These are phyloP conservation scores for Gallinago nigripennis DNA, from an alignment of 2,797 vertebrate genomes.

Conservation along the genomic window DNA sequence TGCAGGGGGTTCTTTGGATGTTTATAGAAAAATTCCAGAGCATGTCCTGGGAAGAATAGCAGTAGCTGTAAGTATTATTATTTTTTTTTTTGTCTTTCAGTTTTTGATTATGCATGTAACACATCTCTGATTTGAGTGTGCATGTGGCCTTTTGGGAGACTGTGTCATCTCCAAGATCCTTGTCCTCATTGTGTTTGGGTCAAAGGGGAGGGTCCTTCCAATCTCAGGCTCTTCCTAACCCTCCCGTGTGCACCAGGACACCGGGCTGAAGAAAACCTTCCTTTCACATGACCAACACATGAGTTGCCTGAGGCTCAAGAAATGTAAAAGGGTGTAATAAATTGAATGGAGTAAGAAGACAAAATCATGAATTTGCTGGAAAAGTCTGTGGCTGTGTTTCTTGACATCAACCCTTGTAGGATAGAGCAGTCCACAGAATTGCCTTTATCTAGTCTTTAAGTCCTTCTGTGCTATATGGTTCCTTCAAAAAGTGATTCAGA, in stretches of 20 bases:
- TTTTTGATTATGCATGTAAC: accelerated
- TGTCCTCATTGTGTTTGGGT: not conserved
- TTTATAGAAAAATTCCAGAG: conserved; percentile 94
- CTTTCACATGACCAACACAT: accelerated
- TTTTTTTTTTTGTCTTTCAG: not conserved
- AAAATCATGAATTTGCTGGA: not conserved
- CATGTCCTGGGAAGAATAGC: conserved; percentile 94
- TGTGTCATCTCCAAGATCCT: not conserved
- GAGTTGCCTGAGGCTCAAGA: not conserved
- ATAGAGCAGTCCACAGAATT: not conserved
- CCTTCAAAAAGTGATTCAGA: not conserved
- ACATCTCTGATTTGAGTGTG: not conserved
- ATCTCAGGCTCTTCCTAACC: not conserved
- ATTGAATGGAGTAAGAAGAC: not conserved
- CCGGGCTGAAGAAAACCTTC: not conserved
- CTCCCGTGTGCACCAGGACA: not conserved
- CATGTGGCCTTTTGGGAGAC: accelerated
- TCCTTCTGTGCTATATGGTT: not conserved
- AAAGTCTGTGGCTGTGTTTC: not conserved
- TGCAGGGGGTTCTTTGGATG: conserved; percentile 95
- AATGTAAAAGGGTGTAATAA: not conserved
- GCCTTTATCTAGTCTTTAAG: not conserved
- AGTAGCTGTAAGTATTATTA: conserved; percentile 89
- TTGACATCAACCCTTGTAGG: not conserved
- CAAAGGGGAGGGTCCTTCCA: not conserved